Conservation (phyloP, 2,797 vertebrate genomes). For the Galagoides demidoff region DNA sequence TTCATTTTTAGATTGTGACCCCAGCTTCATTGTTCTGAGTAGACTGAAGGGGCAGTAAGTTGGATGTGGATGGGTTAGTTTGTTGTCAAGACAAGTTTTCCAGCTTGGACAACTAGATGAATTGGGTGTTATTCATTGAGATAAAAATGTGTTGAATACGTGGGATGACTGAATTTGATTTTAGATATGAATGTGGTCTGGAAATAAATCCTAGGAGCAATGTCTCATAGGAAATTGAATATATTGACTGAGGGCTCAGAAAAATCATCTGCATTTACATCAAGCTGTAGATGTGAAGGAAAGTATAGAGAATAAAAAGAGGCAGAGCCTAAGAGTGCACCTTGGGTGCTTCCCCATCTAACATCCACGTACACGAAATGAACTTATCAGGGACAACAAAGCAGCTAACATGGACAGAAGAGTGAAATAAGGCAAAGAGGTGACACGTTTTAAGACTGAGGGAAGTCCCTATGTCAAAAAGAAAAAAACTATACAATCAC, state of each 20-base stretch:
- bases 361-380: background rate
- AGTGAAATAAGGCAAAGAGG: background rate
- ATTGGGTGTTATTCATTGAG: constrained; percentile 64
- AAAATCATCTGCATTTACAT: constrained; percentile 59
- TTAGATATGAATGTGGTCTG: constrained; percentile 63
- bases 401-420: background rate
- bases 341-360: background rate
- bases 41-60: constrained; percentile 25
- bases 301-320: background rate
- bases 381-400: background rate
- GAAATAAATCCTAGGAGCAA: constrained; percentile 65
- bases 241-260: background rate
- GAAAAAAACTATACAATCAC: background rate
- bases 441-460: background rate
- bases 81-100: constrained; percentile 68
- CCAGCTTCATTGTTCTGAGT: background rate
- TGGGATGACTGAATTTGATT: constrained; percentile 71
- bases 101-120: constrained; percentile 59
- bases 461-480: background rate
- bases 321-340: background rate
- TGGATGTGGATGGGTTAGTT: constrained; percentile 45
- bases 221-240: constrained; percentile 60
- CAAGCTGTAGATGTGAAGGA: background rate
- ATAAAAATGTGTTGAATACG: constrained; percentile 58
- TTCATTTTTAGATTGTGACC: constrained; percentile 63